A percentile compares a stretch with the other conserved stretches of the same genome.
Conservation (phyloP, 2,888 invertebrate species). For the Caenorhabditis sp. region DNA sequence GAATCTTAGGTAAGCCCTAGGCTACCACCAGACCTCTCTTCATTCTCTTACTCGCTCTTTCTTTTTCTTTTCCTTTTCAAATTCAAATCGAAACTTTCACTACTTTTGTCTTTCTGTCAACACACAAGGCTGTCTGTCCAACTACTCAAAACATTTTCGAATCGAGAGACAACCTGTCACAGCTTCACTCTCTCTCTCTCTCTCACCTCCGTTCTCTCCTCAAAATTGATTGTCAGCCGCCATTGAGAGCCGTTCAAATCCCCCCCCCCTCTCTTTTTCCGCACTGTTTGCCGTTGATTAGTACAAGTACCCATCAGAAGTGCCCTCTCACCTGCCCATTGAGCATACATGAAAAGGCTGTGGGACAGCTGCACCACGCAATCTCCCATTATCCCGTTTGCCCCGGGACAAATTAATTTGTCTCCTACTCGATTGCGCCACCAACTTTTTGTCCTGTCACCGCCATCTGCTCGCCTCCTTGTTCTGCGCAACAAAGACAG, state of each 20-base stretch:
- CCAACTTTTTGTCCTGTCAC: conserved; percentile 27
- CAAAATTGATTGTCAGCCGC: background rate
- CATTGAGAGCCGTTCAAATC: background rate
- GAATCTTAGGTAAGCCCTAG: too few relatives aligned
- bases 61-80: background rate
- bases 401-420: conserved; percentile 12
- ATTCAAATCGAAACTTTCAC: background rate
- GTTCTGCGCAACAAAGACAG: conserved; percentile 39
- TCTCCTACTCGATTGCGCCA: conserved; percentile 17
- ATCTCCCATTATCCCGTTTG: background rate
- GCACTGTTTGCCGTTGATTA: conserved; percentile 11
- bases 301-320: conserved; percentile 8
- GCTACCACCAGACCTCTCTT: too few relatives aligned
- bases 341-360: conserved; percentile 15
- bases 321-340: conserved; percentile 13
- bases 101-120: background rate
- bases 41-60: background rate
- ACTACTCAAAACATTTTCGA: background rate
- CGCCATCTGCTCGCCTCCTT: conserved; percentile 25
- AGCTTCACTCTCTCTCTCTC: background rate
- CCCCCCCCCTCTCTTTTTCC: background rate
- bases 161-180: background rate
- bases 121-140: too few relatives aligned
- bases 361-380: background rate
- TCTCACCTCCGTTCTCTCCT: background rate